A percentile compares a stretch with the other conserved stretches of the same genome.
These are phyloP conservation scores for Thecophora atra DNA, from an alignment of 2,888 invertebrate genomes.

Conservation along the genomic window DNA sequence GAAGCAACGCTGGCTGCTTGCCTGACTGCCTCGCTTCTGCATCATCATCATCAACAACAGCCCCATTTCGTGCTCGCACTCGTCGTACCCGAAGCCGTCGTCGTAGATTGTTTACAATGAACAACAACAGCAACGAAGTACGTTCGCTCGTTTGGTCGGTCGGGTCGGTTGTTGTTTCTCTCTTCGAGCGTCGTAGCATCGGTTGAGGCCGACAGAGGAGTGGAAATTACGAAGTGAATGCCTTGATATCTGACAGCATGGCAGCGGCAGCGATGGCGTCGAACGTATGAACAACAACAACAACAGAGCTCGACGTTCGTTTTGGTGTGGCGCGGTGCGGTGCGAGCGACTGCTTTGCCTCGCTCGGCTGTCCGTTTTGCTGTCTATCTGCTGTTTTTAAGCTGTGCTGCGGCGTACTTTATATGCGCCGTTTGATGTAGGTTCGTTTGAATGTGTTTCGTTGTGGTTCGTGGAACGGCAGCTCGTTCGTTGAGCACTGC, in stretches of 20 bases:
- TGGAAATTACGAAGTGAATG: conserved; percentile 48
- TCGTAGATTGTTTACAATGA: conserved; percentile 42
- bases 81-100: neutral
- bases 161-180: conserved; percentile 35
- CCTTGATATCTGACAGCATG: conserved; percentile 49
- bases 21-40: conserved; percentile 43
- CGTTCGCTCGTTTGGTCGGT: conserved; percentile 27
- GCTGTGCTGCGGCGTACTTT: neutral
- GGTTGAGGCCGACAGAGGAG: conserved; percentile 37
- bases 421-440: conserved; percentile 8
- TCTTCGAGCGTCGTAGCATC: neutral
- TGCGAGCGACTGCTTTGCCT: neutral
- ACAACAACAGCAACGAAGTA: conserved; percentile 35
- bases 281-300: conserved; percentile 29
- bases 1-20: conserved; percentile 47
- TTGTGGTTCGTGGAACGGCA: conserved; percentile 17
- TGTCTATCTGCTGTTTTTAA: conserved; percentile 18
- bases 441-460: neutral
- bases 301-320: conserved; percentile 25
- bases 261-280: conserved; percentile 39
- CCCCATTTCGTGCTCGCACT: conserved; percentile 38
- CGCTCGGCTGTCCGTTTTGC: conserved; percentile 9
- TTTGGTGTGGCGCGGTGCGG: neutral
- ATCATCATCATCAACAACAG: conserved; percentile 20
- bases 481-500: conserved; percentile 10